phyloP scores from a whole-genome alignment of 2,888 invertebrate species.

The Platycheirus rosarum region DNA sequence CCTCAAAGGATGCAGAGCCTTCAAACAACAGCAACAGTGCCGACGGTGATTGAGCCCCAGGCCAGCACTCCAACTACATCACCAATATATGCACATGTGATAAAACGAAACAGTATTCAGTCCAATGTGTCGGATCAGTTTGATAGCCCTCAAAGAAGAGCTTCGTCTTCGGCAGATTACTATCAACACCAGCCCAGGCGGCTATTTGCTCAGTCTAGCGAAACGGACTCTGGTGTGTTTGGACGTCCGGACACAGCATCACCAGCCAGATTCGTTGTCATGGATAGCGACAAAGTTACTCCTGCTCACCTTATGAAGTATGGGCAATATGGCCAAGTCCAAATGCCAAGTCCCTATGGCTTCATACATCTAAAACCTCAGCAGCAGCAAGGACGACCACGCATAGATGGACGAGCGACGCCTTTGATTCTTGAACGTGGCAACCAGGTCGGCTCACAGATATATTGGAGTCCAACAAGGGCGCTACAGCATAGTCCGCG shows the following conservation, averaged over 20 bases:
- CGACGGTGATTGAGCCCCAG: conserved; percentile 59
- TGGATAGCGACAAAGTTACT: conserved; percentile 79
- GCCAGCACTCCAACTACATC: conserved; percentile 75
- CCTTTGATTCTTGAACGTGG: conserved; percentile 80
- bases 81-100: conserved; percentile 81
- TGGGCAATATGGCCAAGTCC: conserved; percentile 75
- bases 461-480: conserved; percentile 80
- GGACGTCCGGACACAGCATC: conserved; percentile 75
- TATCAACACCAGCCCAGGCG: conserved; percentile 59
- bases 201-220: conserved; percentile 74
- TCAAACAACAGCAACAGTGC: conserved; percentile 75
- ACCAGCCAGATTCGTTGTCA: conserved; percentile 78
- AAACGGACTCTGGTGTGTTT: conserved; percentile 76
- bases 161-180: conserved; percentile 67
- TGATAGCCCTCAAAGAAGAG: conserved; percentile 77
- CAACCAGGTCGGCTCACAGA: conserved; percentile 79
- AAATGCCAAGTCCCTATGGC: conserved; percentile 76
- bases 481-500: conserved; percentile 77
- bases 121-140: conserved; percentile 80
- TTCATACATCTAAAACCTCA: conserved; percentile 76
- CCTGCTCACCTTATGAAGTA: conserved; percentile 79
- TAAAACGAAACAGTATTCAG: conserved; percentile 80
- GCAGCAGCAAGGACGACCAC: conserved; percentile 68
- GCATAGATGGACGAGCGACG: conserved; percentile 79
- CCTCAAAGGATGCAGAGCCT: conserved; percentile 80